Base-by-base conservation (phyloP, 1,140 invertebrate genomes). In the Micrasema minimum region DNA sequence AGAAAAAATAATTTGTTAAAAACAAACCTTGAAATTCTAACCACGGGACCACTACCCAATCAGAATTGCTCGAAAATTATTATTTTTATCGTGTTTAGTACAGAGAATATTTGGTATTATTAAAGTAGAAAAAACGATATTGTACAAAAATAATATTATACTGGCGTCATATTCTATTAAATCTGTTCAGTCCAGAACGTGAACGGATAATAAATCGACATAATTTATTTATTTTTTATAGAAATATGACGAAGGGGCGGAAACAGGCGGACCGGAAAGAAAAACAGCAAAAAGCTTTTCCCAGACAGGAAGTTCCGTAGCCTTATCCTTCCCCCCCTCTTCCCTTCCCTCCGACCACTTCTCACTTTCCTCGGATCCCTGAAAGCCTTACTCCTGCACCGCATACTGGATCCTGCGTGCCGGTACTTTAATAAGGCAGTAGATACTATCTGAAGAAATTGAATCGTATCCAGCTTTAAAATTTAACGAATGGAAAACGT, bases 361-460 rank as follows among this genome's bases (percentile, higher is more conserved):
- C 4, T n/a, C n/a, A n/a, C n/a, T n/a, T n/a, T n/a, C n/a, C n/a
- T n/a, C 48, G 7, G 22, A 9, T 22, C 48, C 48, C 7, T 31
- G 26, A 31, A 31, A 31, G 26, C 26, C 26, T 31, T 31, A 4
- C 2, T 31, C 7, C 26, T 31, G 26, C 26, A 31, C 26, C 26
- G 26, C 26, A 31, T 7, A 2, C 48, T 18, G 48, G 22, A 14
- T 14, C 2, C 2, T 22, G 22, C 48, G 48, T 51, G 48, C 16
- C 48, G 48, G 48, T 51, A 22, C 48, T 22, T 51, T 23, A 51
- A 51, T 51, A 51, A 51, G 48, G 48, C 20, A 23, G 48, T 3
- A n/a, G n/a, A n/a, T n/a, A 14, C 9, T 51, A 20, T 51, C 20
- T 9, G 20, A 22, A 51, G 26, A 7, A 31, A 31, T 31, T 2